A percentile compares a stretch with the other conserved stretches of the same genome.
These are phyloP conservation scores for Epizoanthus illoricatus DNA, from an alignment of 92 coral and sea anemone genomes.

Conservation along the genomic window DNA sequence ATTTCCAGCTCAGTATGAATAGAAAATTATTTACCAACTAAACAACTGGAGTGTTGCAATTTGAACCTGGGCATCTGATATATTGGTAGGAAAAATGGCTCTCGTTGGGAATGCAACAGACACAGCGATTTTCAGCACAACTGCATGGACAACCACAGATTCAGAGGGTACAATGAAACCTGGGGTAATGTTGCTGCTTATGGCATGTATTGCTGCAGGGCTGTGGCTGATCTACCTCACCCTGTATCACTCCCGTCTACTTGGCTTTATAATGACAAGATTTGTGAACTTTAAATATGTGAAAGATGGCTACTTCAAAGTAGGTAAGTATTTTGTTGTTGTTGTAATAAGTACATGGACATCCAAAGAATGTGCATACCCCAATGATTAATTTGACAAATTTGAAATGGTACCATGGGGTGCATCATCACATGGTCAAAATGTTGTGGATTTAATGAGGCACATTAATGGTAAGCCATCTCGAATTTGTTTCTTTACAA, in stretches of 20 bases:
- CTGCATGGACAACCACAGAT: background rate
- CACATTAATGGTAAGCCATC: too few relatives aligned
- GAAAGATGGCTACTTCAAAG: conserved; percentile 84
- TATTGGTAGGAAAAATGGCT: background rate
- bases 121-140: conserved; percentile 1
- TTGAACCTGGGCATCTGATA: background rate
- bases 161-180: conserved; percentile 2
- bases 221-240: conserved; percentile 93
- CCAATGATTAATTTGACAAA: too few relatives aligned
- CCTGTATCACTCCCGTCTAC: conserved; percentile 83
- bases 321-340: conserved; percentile 68
- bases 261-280: conserved; percentile 79
- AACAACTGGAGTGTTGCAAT: background rate
- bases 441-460: too few relatives aligned
- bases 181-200: conserved; percentile 67
- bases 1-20: background rate
- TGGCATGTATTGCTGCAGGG: conserved; percentile 76
- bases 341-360: too few relatives aligned
- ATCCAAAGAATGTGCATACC: too few relatives aligned
- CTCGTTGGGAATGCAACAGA: background rate
- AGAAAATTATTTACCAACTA: background rate
- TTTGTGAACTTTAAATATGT: conserved; percentile 79
- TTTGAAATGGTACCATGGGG: too few relatives aligned
- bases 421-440: too few relatives aligned
- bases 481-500: too few relatives aligned